These are phyloP conservation scores for Samia ricini DNA, from an alignment of 1,140 invertebrate genomes.

Conservation along the genomic window DNA sequence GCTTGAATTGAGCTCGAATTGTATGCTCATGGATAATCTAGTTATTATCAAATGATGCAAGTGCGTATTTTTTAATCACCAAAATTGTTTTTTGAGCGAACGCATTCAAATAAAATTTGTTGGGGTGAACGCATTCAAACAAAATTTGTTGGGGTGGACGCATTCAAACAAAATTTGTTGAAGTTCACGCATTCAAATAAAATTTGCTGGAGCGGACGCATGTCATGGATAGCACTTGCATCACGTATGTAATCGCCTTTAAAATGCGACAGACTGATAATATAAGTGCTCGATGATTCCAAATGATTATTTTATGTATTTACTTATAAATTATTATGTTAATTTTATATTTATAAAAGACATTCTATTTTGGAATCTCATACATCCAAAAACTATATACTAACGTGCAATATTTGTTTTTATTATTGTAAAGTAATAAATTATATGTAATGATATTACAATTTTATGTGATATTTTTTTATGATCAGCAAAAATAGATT, in stretches of 20 bases:
- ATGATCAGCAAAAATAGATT: conserved; percentile 5
- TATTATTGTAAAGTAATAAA: too few species aligned
- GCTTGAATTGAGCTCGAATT: neutral
- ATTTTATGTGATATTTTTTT: neutral
- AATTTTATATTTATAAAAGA: neutral
- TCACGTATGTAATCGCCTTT: neutral
- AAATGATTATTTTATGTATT: neutral
- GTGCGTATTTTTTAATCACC: neutral
- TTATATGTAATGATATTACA: too few species aligned
- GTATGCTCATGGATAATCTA: neutral
- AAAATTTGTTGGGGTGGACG: too few species aligned
- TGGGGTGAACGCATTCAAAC: too few species aligned
- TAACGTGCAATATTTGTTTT: conserved; percentile 16
- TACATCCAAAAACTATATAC: conserved; percentile 6
- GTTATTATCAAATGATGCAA: neutral
- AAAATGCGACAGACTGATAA: conserved; percentile 6
- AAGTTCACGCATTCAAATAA: too few species aligned
- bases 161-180: too few species aligned
- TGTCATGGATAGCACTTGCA: too few species aligned
- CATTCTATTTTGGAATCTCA: conserved; percentile 4
- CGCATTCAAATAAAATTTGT: too few species aligned
- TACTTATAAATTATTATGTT: neutral
- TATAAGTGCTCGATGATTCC: conserved; percentile 1
- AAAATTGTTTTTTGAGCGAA: neutral
- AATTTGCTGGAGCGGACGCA: too few species aligned